phyloP scores from a whole-genome alignment of 2,888 invertebrate species.

The Drosophila yooni region DNA sequence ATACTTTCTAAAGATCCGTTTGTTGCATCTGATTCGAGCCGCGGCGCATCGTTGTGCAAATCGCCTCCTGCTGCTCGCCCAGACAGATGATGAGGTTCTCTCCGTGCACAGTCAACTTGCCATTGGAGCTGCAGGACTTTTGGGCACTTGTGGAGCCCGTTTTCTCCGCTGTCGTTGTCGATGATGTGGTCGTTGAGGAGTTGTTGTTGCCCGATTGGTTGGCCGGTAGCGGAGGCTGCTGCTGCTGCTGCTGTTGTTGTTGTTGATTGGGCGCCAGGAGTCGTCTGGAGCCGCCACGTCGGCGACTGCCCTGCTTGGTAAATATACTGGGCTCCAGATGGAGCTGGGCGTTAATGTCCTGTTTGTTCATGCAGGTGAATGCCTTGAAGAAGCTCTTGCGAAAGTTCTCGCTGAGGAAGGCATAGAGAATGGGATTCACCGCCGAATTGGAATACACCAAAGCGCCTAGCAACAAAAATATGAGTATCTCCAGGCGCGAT shows the following conservation, averaged over 20 bases:
- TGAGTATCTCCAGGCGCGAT: constrained; percentile 90
- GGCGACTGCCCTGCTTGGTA: constrained; percentile 84
- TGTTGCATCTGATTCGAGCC: constrained; percentile 60
- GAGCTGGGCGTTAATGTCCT: constrained; percentile 93
- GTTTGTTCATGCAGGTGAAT: constrained; percentile 94
- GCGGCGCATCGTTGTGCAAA: constrained; percentile 59
- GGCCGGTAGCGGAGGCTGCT: constrained; percentile 39
- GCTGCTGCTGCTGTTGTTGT: constrained; percentile 33
- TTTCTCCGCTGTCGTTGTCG: constrained; percentile 72
- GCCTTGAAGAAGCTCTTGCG: constrained; percentile 97
- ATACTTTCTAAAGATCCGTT: constrained; percentile 60
- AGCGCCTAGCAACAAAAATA: constrained; percentile 93
- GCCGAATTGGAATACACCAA: constrained; percentile 93
- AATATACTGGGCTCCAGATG: constrained; percentile 95
- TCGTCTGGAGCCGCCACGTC: constrained; percentile 73
- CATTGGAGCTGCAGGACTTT: constrained; percentile 68
- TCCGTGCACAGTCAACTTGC: constrained; percentile 38
- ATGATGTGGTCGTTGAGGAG: constrained; percentile 73
- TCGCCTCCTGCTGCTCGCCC: constrained; percentile 60
- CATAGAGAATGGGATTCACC: constrained; percentile 96
- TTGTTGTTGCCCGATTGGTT: constrained; percentile 72
- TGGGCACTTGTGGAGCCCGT: constrained; percentile 61
- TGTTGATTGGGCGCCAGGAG: constrained; percentile 52
- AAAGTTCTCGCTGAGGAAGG: constrained; percentile 96
- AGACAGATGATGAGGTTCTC: constrained; percentile 69